A percentile compares a stretch with the other conserved stretches of the same genome.
phyloP scores from a whole-genome alignment of 2,888 invertebrate genomes.

The Cantharis flavilabris region DNA sequence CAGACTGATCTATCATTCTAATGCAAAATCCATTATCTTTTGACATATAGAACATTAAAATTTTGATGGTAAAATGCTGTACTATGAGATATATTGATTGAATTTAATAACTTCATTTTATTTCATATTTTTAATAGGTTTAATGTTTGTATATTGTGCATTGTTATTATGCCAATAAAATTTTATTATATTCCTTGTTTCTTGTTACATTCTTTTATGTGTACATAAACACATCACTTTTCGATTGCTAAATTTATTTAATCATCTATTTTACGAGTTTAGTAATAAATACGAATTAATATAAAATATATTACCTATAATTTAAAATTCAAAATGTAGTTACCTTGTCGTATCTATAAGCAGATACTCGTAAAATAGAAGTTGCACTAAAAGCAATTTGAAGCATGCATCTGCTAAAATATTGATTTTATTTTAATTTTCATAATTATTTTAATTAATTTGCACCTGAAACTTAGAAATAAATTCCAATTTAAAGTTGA shows the following conservation, averaged over 20 bases:
- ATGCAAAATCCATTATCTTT: constrained; percentile 22
- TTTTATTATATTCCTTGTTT: background rate
- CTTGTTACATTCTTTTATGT: background rate
- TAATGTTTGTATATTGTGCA: background rate
- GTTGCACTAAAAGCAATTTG: too few relatives aligned
- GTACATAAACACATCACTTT: background rate
- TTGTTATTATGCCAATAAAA: background rate
- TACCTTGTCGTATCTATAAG: too few relatives aligned
- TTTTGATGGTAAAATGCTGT: constrained; percentile 22
- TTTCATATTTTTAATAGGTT: constrained; percentile 3
- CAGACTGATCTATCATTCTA: constrained; percentile 13
- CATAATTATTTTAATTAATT: too few relatives aligned
- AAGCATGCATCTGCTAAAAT: too few relatives aligned
- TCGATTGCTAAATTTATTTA: background rate
- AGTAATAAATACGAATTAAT: background rate
- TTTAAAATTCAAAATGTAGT: too few relatives aligned
- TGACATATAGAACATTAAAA: constrained; percentile 19
- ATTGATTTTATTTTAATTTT: too few relatives aligned
- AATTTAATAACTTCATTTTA: constrained; percentile 3
- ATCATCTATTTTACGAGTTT: background rate
- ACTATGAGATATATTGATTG: constrained; percentile 22
- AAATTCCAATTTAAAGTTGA: too few relatives aligned
- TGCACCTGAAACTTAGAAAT: too few relatives aligned
- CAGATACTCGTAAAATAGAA: too few relatives aligned
- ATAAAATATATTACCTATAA: background rate